Conservation (phyloP, 2,797 vertebrate species). For the Phylloscopus collybita region DNA sequence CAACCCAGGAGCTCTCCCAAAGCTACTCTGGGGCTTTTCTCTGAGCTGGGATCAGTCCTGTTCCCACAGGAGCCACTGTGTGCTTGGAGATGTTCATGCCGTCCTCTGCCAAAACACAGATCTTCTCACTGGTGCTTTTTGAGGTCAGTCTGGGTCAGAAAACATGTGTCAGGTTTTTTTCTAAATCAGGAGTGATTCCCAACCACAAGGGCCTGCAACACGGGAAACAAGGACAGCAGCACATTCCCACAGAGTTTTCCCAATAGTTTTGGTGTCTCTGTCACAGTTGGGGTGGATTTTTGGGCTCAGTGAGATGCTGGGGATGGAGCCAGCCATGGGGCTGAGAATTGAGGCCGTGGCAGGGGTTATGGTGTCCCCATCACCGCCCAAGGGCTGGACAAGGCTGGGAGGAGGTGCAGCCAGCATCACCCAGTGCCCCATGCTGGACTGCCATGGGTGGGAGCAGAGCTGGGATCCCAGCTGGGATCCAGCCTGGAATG, state of each 20-base stretch:
- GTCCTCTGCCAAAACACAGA: background rate
- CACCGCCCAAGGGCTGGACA: background rate
- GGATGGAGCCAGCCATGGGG: background rate
- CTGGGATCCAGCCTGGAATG: background rate
- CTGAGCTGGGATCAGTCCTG: background rate
- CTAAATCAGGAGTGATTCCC: background rate
- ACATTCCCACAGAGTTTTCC: background rate
- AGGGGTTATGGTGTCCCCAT: rapidly evolving
- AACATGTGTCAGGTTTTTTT: background rate
- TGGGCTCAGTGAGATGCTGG: background rate
- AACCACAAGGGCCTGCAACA: background rate
- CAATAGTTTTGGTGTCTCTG: rapidly evolving
- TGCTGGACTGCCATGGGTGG: rapidly evolving
- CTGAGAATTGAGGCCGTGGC: rapidly evolving
- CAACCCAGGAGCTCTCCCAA: background rate
- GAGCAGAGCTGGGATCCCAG: background rate
- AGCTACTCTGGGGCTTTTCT: background rate
- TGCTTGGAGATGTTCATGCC: rapidly evolving
- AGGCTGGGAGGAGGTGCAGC: background rate
- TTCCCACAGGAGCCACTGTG: rapidly evolving
- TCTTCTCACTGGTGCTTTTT: background rate
- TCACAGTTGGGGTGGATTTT: background rate
- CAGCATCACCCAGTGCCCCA: rapidly evolving
- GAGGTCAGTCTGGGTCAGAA: background rate
- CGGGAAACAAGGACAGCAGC: background rate